Percentiles rank a stretch among this genome's conserved stretches.
These are phyloP conservation scores for Chrysomallon squamiferum DNA, from an alignment of 1,140 invertebrate species.

Conservation along the genomic window DNA sequence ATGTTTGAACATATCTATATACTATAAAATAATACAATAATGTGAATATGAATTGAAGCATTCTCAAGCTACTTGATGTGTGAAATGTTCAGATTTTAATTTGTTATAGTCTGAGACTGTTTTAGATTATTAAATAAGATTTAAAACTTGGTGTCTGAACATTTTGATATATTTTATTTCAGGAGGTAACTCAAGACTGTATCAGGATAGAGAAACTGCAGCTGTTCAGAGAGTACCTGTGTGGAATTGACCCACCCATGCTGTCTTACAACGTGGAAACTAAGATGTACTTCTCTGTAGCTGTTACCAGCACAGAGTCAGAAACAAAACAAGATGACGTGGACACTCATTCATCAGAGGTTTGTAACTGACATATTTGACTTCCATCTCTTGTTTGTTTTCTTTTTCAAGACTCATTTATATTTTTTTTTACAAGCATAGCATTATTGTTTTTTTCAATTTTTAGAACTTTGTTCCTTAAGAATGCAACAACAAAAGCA, in stretches of 20 bases:
- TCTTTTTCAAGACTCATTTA: neutral
- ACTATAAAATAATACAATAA: too few relatives aligned
- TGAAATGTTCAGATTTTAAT: too few relatives aligned
- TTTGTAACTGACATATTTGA: conserved; percentile 1
- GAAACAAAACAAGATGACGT: conserved; percentile 64
- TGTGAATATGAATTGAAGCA: too few relatives aligned
- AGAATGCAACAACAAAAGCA: too few relatives aligned
- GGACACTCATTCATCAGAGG: conserved; percentile 18
- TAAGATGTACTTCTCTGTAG: conserved; percentile 59
- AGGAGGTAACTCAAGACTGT: conserved; percentile 67
- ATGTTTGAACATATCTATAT: too few relatives aligned
- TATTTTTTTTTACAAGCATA: too few relatives aligned
- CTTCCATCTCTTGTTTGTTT: neutral
- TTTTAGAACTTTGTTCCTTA: too few relatives aligned
- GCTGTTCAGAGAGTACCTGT: conserved; percentile 86
- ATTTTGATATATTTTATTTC: conserved; percentile 8
- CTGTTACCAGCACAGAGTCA: conserved; percentile 67
- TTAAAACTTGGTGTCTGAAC: too few relatives aligned
- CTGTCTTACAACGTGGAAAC: conserved; percentile 65
- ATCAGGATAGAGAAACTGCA: conserved; percentile 78
- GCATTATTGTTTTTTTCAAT: too few relatives aligned
- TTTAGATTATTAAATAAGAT: too few relatives aligned
- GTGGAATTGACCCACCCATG: conserved; percentile 87
- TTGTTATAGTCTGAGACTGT: too few relatives aligned
- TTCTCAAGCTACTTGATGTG: too few relatives aligned